Percentiles rank a stretch among this genome's conserved stretches.
These are phyloP conservation scores for Eutolmus rufibarbis DNA, from an alignment of 2,888 invertebrate species.

Conservation along the genomic window DNA sequence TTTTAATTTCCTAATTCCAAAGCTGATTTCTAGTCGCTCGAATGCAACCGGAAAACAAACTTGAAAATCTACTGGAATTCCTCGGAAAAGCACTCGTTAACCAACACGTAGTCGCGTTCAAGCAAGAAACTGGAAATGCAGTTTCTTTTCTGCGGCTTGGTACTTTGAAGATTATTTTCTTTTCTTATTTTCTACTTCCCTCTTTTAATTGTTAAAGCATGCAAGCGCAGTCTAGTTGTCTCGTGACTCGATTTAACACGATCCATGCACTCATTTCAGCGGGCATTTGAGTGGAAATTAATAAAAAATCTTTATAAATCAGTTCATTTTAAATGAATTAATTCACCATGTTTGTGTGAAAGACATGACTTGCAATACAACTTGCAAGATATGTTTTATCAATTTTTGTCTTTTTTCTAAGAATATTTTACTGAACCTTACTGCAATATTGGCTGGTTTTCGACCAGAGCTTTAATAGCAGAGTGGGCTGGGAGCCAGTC, in stretches of 20 bases:
- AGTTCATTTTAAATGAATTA: not conserved
- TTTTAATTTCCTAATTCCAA: constrained; percentile 9
- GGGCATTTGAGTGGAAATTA: not conserved
- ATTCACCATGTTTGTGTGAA: not conserved
- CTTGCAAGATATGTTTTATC: not conserved
- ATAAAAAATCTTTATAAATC: not conserved
- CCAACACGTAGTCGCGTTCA: not conserved
- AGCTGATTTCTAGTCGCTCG: not conserved
- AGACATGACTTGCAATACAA: not conserved
- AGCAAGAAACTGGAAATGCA: not conserved
- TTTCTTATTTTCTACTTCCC: not conserved
- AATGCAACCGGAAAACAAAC: constrained; percentile 1
- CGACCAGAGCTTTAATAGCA: no score
- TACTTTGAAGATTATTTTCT: not conserved
- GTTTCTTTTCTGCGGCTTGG: not conserved
- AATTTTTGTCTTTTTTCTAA: not conserved
- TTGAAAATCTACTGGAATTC: not conserved
- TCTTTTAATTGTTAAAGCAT: not conserved
- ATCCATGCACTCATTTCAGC: not conserved
- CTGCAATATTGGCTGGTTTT: no score
- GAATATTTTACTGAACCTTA: not conserved
- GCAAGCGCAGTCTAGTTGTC: not conserved
- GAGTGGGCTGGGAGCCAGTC: no score
- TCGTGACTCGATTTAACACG: not conserved
- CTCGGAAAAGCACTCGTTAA: not conserved